These are phyloP conservation scores for Campoplex nolae DNA, from an alignment of 2,888 invertebrate species.

Conservation along the genomic window DNA sequence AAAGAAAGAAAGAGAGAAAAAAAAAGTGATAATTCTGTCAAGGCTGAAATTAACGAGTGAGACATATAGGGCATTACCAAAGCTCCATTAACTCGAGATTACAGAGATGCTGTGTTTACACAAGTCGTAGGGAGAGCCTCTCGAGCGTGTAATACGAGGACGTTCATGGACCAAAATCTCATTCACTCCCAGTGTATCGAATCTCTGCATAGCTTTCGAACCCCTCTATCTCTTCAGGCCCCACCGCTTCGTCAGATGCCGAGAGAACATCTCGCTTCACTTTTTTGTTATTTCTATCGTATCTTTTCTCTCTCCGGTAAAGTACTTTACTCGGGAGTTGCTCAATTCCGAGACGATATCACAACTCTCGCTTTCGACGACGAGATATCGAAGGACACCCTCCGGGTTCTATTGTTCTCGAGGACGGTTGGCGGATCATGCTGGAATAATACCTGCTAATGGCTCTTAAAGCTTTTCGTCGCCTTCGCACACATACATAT, in stretches of 20 bases:
- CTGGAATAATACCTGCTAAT: constrained; percentile 81
- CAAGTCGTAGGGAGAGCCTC: constrained; percentile 77
- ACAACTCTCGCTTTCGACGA: constrained; percentile 74
- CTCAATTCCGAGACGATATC: constrained; percentile 48
- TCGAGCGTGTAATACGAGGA: constrained; percentile 74
- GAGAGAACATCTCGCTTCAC: constrained; percentile 62
- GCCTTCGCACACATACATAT: constrained; percentile 23
- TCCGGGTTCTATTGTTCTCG: constrained; percentile 75
- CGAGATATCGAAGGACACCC: constrained; percentile 50
- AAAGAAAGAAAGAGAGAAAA: not conserved
- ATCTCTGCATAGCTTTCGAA: constrained; percentile 59
- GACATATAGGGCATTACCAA: constrained; percentile 63
- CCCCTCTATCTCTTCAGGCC: constrained; percentile 8
- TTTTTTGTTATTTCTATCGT: constrained; percentile 67
- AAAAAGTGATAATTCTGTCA: not conserved
- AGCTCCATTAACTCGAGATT: constrained; percentile 82
- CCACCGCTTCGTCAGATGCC: not conserved
- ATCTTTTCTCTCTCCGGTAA: constrained; percentile 16
- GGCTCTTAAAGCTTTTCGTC: constrained; percentile 72
- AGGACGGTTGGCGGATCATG: constrained; percentile 75
- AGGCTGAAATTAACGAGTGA: constrained; percentile 40
- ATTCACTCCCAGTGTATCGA: constrained; percentile 38
- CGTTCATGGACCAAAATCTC: constrained; percentile 55
- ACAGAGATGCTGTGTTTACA: constrained; percentile 80
- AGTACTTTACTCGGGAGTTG: constrained; percentile 69